These are phyloP conservation scores for Tamias sibiricus DNA, from an alignment of 2,113 vertebrate genomes.

Conservation along the genomic window DNA sequence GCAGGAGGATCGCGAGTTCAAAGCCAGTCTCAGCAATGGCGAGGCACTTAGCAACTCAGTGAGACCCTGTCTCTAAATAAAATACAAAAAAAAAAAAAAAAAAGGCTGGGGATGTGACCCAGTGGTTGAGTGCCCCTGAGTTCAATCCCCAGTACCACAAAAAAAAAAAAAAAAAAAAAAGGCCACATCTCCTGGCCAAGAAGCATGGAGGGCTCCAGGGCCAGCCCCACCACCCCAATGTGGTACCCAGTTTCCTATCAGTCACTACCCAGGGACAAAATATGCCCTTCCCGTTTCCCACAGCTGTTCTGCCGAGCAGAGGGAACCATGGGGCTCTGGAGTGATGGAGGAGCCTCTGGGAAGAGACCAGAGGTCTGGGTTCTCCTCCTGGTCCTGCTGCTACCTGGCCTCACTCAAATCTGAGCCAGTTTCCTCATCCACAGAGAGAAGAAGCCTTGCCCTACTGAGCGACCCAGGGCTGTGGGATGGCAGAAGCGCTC, in stretches of 20 bases:
- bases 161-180: too few species aligned
- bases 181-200: rapidly evolving
- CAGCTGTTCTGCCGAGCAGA: not conserved
- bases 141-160: too few species aligned
- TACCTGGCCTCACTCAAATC: too few species aligned
- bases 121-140: too few species aligned
- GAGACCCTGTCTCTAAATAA: too few species aligned
- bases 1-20: too few species aligned
- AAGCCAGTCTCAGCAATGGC: too few species aligned
- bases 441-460: not conserved
- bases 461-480: not conserved
- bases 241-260: not conserved
- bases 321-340: not conserved
- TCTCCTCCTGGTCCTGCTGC: not conserved
- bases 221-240: not conserved
- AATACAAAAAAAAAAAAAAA: too few species aligned
- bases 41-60: too few species aligned
- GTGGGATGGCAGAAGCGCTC: not conserved
- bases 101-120: too few species aligned
- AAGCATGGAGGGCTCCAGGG: too few species aligned
- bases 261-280: not conserved
- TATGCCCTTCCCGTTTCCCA: not conserved
- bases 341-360: not conserved
- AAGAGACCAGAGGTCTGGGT: rapidly evolving
- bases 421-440: not conserved